Conservation (phyloP, 1,140 invertebrate species). For the Latrodectus geometricus region DNA sequence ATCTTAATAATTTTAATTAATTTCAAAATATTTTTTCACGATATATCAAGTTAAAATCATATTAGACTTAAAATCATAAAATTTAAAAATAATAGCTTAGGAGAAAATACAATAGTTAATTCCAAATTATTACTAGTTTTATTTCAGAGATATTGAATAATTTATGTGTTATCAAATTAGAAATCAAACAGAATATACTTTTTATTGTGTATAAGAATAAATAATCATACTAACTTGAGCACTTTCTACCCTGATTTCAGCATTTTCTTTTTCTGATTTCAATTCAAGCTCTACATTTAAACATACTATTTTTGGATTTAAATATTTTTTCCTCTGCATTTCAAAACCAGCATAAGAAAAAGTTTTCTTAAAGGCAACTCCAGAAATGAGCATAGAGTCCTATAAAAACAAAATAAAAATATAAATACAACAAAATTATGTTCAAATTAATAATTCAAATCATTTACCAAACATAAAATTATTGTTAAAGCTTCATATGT, state of each 20-base stretch:
- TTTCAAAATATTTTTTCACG: too few species aligned
- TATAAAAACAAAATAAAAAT: conserved; percentile 65
- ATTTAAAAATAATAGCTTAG: too few species aligned
- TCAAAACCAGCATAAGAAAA: conserved; percentile 99
- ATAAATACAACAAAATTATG: not conserved
- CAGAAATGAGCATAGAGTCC: conserved; percentile 91
- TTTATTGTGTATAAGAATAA: too few species aligned
- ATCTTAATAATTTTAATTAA: too few species aligned
- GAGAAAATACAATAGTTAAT: too few species aligned
- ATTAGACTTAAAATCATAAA: too few species aligned
- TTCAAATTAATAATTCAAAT: too few species aligned
- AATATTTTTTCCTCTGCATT: conserved; percentile 98
- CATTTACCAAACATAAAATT: too few species aligned
- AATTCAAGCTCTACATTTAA: conserved; percentile 98
- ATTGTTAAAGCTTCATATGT: too few species aligned
- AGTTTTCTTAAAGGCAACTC: conserved; percentile 99
- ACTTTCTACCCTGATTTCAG: conserved; percentile 93
- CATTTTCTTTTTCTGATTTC: conserved; percentile 98
- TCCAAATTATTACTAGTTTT: not conserved
- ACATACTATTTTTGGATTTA: conserved; percentile 93
- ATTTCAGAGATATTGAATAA: not conserved
- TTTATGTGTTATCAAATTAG: too few species aligned
- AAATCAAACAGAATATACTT: too few species aligned
- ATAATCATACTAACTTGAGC: conserved; percentile 75
- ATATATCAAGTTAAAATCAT: too few species aligned